Base-by-base conservation (phyloP, 2,888 invertebrate species). In the Lochmaea crataegi region DNA sequence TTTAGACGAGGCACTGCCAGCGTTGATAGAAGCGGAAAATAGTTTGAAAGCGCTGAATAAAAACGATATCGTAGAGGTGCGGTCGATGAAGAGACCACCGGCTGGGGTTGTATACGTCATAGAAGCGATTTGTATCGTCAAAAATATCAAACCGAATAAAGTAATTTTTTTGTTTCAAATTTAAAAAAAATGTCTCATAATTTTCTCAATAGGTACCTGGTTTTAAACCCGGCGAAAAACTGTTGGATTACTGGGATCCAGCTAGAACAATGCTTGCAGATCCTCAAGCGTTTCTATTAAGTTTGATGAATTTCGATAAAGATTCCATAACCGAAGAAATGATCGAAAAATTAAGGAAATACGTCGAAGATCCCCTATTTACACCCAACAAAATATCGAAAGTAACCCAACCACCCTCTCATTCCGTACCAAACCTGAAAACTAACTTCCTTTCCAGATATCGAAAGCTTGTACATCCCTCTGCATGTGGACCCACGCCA, bases 61-160 rank as follows among this genome's bases (percentile, higher is more conserved):
- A 68, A 91, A 92, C 79, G 98, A 98, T 84, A 93, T 98, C 22
- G 94, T 95, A 18, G 92, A 97, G 80, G 95, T 98, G 68, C 95
- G 96, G 85, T 93, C 97, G 0, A 94, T 98, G 94, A 96, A 96
- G 88, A 93, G 95, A 81, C 98, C 98, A 0, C 97, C 97, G 0
- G 89, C 89, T 0, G 95, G 95, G 0, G 96, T 98, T 0, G 89
- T 94, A 66, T 89, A 92, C 32, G 93, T 96, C 65, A 93, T 96
- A 82, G 96, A 96, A 86, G 92, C 95, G 0, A 92, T 96, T 22
- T 96, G 96, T 83, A 94, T 95, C 72, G 92, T 95, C 71, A 94
- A 93, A 80, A 92, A 93, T 78, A 91, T 95, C 73, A 92, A 93
- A 82, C 94, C 94, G 0, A 87, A 91, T 79, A 92, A 93, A 88